A percentile compares a stretch with the other conserved stretches of the same genome.
Conservation (phyloP, 2,113 vertebrate species). For the Neolamprologus brichardi region DNA sequence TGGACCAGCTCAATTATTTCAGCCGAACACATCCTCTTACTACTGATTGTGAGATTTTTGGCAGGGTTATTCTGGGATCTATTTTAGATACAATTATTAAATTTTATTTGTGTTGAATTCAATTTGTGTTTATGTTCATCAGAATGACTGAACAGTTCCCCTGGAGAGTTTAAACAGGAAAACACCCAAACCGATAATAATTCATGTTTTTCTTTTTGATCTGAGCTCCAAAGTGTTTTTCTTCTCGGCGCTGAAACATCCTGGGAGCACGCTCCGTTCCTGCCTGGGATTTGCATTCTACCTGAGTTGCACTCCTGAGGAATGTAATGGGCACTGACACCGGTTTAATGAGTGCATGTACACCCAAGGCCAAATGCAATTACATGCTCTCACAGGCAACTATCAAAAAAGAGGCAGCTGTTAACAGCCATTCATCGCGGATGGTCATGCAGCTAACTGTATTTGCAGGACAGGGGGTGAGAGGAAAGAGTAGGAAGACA, state of each 20-base stretch:
- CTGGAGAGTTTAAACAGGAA: neutral
- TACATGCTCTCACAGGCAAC: constrained; percentile 60
- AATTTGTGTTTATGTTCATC: neutral
- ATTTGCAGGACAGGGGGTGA: constrained; percentile 41
- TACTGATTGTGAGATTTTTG: constrained; percentile 4
- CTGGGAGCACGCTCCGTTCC: neutral
- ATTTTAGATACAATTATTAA: neutral
- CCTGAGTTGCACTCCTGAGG: constrained; percentile 52
- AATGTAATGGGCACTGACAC: constrained; percentile 61
- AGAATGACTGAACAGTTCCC: neutral
- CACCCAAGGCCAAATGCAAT: constrained; percentile 62
- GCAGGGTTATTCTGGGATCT: neutral
- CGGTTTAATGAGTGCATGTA: constrained; percentile 61
- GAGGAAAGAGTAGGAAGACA: constrained; percentile 12
- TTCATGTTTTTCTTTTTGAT: neutral
- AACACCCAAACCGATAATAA: neutral
- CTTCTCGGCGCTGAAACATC: neutral
- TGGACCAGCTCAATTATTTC: constrained; percentile 24
- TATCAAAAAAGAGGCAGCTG: constrained; percentile 59
- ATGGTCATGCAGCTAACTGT: constrained; percentile 56
- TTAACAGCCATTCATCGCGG: constrained; percentile 43
- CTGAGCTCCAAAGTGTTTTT: neutral
- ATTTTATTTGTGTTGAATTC: neutral
- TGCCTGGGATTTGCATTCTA: constrained; percentile 35
- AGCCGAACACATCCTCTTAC: neutral